Conservation (phyloP, 2,797 vertebrate genomes). For the Anas bernieri region DNA sequence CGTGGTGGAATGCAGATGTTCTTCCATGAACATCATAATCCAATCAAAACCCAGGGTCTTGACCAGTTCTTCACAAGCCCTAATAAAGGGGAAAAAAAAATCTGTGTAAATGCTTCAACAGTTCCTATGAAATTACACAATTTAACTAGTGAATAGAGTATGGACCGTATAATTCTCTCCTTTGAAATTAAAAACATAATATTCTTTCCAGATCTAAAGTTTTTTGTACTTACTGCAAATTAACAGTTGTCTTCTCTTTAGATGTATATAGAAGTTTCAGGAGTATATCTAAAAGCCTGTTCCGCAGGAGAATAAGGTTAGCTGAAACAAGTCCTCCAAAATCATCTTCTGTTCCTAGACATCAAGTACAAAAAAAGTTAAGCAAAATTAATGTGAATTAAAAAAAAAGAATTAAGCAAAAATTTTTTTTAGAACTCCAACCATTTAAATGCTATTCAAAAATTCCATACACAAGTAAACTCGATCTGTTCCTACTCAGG, state of each 20-base stretch:
- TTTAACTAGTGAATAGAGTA: neutral
- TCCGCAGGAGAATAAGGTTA: conserved; percentile 92
- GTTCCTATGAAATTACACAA: neutral
- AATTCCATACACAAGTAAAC: neutral
- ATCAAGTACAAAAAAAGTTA: neutral
- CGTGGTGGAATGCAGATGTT: conserved; percentile 93
- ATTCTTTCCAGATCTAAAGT: neutral
- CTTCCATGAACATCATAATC: conserved; percentile 98
- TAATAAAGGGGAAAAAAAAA: conserved; percentile 56
- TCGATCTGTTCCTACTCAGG: neutral
- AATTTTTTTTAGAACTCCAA: neutral
- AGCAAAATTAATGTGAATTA: neutral
- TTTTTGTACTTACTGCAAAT: conserved; percentile 89
- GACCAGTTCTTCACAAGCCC: conserved; percentile 95
- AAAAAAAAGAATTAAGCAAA: neutral
- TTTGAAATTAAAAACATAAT: neutral
- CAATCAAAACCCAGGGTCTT: conserved; percentile 95
- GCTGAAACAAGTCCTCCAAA: conserved; percentile 94
- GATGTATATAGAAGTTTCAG: conserved; percentile 92
- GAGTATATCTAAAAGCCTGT: conserved; percentile 93
- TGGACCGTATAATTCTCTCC: neutral
- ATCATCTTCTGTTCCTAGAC: conserved; percentile 90
- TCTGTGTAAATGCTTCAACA: neutral
- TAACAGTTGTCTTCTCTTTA: conserved; percentile 93
- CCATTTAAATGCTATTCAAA: neutral